These are phyloP conservation scores for Hydra vulgaris DNA, from an alignment of 30 jellyfish, hydroid and myxozoan species.

Conservation along the genomic window DNA sequence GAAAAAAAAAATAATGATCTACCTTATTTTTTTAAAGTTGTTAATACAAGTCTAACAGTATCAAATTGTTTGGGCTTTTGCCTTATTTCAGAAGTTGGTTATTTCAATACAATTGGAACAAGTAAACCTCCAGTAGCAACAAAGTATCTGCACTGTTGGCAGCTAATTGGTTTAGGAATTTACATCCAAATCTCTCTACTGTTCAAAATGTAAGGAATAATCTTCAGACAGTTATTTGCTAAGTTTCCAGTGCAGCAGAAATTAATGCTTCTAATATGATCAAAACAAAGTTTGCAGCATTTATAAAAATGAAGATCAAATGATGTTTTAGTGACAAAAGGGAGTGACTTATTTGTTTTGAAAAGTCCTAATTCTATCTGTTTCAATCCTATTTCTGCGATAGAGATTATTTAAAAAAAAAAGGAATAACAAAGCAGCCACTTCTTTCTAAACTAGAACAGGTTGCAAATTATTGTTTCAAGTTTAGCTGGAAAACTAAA, in stretches of 20 bases:
- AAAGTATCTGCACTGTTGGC: not conserved
- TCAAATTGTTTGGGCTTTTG: not conserved
- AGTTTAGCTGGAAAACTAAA: not conserved
- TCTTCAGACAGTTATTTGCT: not conserved
- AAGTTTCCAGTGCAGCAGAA: not conserved
- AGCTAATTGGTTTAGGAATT: not conserved
- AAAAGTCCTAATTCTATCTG: not conserved
- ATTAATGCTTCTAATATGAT: not conserved
- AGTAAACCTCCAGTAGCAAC: not conserved
- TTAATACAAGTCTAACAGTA: not conserved
- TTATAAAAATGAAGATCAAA: not conserved
- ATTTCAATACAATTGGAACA: not conserved
- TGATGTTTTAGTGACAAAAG: not conserved
- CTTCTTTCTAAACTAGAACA: not conserved
- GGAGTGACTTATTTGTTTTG: not conserved
- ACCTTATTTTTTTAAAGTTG: not conserved
- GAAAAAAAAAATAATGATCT: not conserved
- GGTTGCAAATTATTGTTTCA: not conserved
- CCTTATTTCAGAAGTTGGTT: not conserved
- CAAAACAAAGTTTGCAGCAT: not conserved
- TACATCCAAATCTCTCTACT: not conserved
- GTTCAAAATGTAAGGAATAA: not conserved
- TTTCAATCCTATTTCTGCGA: not conserved
- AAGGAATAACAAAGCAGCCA: not conserved
- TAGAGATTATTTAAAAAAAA: not conserved